Conservation (phyloP, 2,797 vertebrate species). For the Crossoptilon crossoptilon region DNA sequence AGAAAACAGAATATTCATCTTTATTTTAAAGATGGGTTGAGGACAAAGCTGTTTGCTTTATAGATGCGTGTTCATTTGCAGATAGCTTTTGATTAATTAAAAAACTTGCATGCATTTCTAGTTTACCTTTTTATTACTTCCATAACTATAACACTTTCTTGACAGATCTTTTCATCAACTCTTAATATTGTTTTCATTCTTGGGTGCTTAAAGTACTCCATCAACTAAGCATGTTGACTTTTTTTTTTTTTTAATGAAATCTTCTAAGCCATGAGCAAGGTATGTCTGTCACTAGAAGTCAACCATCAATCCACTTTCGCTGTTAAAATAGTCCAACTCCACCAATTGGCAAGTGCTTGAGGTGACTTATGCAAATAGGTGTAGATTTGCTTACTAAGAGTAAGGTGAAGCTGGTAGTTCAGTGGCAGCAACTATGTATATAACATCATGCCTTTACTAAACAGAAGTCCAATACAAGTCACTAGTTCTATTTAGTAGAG, state of each 20-base stretch:
- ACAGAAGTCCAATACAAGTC: neutral
- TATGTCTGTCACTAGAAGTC: neutral
- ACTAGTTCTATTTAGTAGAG: neutral
- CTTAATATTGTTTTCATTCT: neutral
- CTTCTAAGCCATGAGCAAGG: neutral
- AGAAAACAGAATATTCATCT: neutral
- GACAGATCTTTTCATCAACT: neutral
- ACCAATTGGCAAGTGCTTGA: neutral
- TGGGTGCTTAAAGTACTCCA: neutral
- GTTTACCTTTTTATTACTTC: neutral
- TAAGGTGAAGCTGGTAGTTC: neutral
- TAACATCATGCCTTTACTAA: rapidly evolving
- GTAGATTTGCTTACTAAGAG: neutral
- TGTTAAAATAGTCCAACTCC: neutral
- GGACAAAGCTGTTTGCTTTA: neutral
- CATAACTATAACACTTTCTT: neutral
- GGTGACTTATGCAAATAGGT: neutral
- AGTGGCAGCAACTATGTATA: neutral
- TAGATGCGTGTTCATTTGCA: neutral
- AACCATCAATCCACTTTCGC: neutral
- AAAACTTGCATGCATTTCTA: neutral
- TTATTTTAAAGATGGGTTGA: neutral
- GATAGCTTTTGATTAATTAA: neutral
- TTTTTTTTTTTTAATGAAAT: neutral
- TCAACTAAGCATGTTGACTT: neutral